Base-by-base conservation (phyloP, 2,113 vertebrate genomes). In the Tetrao urogallus region DNA sequence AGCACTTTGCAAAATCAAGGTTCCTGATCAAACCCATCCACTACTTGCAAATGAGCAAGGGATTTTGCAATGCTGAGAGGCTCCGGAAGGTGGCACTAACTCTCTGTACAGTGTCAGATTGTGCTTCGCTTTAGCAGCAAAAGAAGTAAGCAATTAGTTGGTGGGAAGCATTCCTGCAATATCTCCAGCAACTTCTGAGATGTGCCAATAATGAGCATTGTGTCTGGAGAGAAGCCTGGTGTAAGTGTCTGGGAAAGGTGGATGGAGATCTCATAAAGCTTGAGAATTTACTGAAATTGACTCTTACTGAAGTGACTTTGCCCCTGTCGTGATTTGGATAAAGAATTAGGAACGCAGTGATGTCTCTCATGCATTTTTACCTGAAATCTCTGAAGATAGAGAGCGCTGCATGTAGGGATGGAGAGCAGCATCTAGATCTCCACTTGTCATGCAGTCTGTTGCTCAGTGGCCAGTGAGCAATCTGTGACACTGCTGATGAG, bases 81-180 rank as follows among this genome's bases (percentile, higher is more conserved):
- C 57, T 77, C 96, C 97, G 22, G 93, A 67, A 96, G 95, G 80
- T 88, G 95, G 92, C 97, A 92, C 87, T 72, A 76, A 54, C 11
- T 67, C 71, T 6, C 91, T 72, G 72, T 54, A 0, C 21, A 73
- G 72, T 2, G n/a, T 52, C 32, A 0, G 2, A 14, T 0, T 14
- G 47, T 0, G 4, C 34, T 67, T 56, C 2, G 0, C 20, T 36
- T 40, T 12, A 11, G 40, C 8, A 13, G 21, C 21, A 1, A 40
- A 6, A 1, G 8, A 1, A 22, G 36, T 0, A 25, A 71, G 63
- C 0, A 0, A 1, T 17, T 3, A 3, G 11, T 10, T 13, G 2
- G 16, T 20, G 85, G 36, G 27, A 22, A 4, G 5, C 52, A 27
- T 40, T 69, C n/a, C 67, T 63, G 54, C 4, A 52, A 18, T 24